A percentile compares a stretch with the other conserved stretches of the same genome.
phyloP scores from a whole-genome alignment of 2,888 invertebrate genomes.

The Mesorhabditis spiculigera region DNA sequence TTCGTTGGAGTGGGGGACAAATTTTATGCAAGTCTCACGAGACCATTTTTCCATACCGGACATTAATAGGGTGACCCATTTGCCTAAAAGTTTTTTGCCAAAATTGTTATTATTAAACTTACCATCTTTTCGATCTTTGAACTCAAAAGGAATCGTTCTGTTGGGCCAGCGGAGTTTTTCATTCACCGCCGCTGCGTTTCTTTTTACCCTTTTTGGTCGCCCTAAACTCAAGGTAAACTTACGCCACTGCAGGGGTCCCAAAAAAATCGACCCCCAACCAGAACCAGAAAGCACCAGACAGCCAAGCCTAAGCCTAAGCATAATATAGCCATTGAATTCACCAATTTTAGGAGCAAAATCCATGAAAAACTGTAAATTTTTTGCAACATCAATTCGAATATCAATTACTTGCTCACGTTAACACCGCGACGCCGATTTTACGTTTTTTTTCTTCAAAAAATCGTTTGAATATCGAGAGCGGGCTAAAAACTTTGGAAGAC shows the following conservation, averaged over 20 bases:
- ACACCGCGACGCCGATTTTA: no score
- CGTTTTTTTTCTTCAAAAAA: no score
- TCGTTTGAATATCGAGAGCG: no score
- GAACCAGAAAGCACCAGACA: no score
- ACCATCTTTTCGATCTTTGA: constrained; percentile 26
- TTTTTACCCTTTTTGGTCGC: constrained; percentile 16
- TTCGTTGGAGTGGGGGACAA: constrained; percentile 21
- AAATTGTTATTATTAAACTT: background rate
- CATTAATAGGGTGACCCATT: constrained; percentile 31
- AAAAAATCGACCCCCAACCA: no score
- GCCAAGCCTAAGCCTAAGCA: no score
- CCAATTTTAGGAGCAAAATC: no score
- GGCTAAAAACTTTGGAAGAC: no score
- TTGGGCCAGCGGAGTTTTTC: constrained; percentile 34
- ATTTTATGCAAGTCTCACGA: constrained; percentile 39
- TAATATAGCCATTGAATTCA: no score
- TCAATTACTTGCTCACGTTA: no score
- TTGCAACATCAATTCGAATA: no score
- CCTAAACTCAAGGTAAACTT: background rate
- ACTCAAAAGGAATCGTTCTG: constrained; percentile 27
- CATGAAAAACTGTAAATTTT: no score
- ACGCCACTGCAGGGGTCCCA: background rate
- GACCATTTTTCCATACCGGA: constrained; percentile 39
- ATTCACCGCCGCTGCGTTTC: constrained; percentile 32
- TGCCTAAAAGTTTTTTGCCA: constrained; percentile 19